Percentiles rank a stretch among this genome's conserved stretches.
These are phyloP conservation scores for Canis aureus DNA, from an alignment of 2,113 vertebrate species.

Conservation along the genomic window DNA sequence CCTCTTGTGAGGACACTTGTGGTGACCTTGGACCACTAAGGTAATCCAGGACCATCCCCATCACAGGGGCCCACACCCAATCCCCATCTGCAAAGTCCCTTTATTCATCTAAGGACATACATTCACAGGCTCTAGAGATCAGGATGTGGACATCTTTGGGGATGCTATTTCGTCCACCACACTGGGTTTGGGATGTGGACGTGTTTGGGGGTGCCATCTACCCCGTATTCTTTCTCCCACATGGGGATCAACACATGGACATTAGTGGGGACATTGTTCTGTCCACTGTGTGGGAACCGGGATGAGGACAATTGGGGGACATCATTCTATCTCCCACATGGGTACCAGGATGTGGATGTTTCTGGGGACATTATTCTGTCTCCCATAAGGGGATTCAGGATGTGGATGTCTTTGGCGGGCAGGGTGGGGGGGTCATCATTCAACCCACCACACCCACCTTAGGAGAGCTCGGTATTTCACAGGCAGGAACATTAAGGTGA, in stretches of 20 bases:
- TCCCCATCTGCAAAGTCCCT: background rate
- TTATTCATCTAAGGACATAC: background rate
- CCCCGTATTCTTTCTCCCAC: background rate
- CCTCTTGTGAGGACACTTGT: background rate
- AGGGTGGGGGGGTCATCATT: background rate
- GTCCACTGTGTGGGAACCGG: background rate
- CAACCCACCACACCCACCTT: too few relatives aligned
- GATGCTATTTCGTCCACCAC: background rate
- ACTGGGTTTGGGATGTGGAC: background rate
- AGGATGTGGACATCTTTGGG: background rate
- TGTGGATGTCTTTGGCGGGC: too few relatives aligned
- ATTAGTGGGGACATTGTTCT: background rate
- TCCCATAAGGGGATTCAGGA: accelerated
- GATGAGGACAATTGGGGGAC: background rate
- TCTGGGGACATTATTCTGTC: background rate
- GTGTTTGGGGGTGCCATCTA: background rate
- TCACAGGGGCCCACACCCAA: background rate
- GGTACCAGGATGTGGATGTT: background rate
- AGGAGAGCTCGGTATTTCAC: too few relatives aligned
- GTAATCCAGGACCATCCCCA: too few relatives aligned
- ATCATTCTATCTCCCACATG: background rate
- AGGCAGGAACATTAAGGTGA: background rate
- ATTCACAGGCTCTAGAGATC: background rate
- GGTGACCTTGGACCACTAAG: too few relatives aligned
- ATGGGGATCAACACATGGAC: background rate